A percentile compares a stretch with the other conserved stretches of the same genome.
phyloP scores from a whole-genome alignment of 2,113 vertebrate genomes.

The Vulpes lagopus region DNA sequence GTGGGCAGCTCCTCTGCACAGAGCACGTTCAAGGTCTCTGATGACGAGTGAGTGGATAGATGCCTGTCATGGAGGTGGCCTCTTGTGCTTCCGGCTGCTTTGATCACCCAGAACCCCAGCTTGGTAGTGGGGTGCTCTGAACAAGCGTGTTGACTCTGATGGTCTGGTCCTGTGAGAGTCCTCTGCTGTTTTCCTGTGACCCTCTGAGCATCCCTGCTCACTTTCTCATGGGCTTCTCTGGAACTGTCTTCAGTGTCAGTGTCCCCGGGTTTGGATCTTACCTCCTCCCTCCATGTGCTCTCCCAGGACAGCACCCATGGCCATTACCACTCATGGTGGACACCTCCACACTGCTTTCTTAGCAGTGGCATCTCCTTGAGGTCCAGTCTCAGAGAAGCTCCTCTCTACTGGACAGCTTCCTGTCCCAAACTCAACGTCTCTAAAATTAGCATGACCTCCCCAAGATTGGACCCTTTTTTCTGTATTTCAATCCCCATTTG shows the following conservation, averaged over 20 bases:
- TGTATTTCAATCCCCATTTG: not conserved
- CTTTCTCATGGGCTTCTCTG: not conserved
- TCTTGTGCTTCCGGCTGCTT: not conserved
- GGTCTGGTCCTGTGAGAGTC: not conserved
- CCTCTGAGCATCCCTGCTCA: not conserved
- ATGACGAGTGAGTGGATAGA: not conserved
- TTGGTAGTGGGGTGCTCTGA: not conserved
- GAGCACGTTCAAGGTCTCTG: not conserved
- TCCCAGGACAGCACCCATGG: not conserved
- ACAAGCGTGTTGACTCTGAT: too few species aligned
- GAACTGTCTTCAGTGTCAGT: not conserved
- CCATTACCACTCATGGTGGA: not conserved
- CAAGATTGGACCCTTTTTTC: not conserved
- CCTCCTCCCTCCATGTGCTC: not conserved
- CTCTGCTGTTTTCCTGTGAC: not conserved
- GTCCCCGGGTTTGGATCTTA: not conserved
- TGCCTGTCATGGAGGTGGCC: not conserved
- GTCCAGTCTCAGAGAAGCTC: not conserved
- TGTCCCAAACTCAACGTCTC: not conserved
- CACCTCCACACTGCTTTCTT: not conserved
- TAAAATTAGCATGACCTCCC: not conserved
- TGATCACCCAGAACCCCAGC: not conserved
- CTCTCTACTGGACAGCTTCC: not conserved
- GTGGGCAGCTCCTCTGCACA: not conserved
- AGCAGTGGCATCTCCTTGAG: not conserved